phyloP scores from a whole-genome alignment of 2,888 invertebrate genomes.

The Erebia epiphron region DNA sequence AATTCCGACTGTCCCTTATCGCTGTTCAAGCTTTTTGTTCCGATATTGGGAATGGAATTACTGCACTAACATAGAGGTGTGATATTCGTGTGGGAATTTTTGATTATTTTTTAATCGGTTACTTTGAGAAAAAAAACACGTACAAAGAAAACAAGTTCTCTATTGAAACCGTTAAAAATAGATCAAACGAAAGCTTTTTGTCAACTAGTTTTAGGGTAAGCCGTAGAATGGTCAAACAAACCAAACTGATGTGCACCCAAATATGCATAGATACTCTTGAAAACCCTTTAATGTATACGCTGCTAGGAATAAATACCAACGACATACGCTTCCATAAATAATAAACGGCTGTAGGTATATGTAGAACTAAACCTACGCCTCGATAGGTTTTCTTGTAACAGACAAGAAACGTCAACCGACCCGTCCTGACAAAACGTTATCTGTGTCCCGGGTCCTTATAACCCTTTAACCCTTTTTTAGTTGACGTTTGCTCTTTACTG shows the following conservation, averaged over 20 bases:
- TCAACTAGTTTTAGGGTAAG: no score
- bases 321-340: no score
- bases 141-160: background rate
- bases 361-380: background rate
- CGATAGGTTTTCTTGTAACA: conserved; percentile 7
- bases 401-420: conserved; percentile 22
- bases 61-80: background rate
- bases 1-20: conserved; percentile 1
- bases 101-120: background rate
- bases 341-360: background rate
- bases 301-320: no score
- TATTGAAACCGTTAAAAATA: background rate
- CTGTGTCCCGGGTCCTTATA: conserved; percentile 21
- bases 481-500: conserved; percentile 28
- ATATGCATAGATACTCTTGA: no score
- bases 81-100: background rate
- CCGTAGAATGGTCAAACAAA: no score
- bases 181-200: background rate
- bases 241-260: no score
- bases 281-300: no score
- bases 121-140: background rate
- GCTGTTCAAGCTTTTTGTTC: background rate
- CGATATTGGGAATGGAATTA: background rate
- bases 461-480: conserved; percentile 33
- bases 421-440: conserved; percentile 35